phyloP scores from a whole-genome alignment of 2,113 vertebrate species.

The Addax nasomaculatus region DNA sequence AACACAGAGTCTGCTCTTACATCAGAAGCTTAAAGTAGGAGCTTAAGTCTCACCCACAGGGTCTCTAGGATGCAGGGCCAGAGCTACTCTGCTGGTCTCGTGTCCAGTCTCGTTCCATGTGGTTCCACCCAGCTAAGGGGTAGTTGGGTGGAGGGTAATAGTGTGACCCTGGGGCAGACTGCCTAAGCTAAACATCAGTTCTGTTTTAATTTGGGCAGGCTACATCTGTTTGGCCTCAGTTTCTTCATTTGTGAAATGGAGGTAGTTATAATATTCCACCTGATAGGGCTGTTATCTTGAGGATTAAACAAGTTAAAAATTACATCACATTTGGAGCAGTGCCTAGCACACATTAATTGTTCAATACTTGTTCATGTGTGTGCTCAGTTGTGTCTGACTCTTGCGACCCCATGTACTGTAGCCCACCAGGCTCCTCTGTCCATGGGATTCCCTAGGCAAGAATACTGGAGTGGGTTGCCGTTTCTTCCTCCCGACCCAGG shows the following conservation, averaged over 20 bases:
- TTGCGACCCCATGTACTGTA: neutral
- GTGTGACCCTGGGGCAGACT: neutral
- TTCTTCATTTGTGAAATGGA: constrained; percentile 1
- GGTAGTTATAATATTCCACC: neutral
- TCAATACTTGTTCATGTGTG: neutral
- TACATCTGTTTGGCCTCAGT: neutral
- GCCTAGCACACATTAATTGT: neutral
- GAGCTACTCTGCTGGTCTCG: neutral
- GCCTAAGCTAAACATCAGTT: neutral
- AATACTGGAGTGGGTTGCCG: neutral
- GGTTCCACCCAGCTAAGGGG: neutral
- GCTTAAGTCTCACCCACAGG: neutral
- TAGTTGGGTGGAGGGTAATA: neutral
- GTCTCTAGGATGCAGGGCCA: neutral
- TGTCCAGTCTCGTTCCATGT: neutral
- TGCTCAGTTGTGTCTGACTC: neutral
- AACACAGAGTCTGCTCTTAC: neutral
- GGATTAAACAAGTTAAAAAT: neutral
- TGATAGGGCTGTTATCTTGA: neutral
- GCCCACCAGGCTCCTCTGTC: neutral
- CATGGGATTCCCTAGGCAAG: neutral
- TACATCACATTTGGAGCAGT: neutral
- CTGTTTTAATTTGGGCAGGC: neutral
- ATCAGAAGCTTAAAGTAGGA: neutral
- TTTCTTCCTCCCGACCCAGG: neutral